Conservation (phyloP, 2,797 vertebrate species). For the Propithecus perrieri region DNA sequence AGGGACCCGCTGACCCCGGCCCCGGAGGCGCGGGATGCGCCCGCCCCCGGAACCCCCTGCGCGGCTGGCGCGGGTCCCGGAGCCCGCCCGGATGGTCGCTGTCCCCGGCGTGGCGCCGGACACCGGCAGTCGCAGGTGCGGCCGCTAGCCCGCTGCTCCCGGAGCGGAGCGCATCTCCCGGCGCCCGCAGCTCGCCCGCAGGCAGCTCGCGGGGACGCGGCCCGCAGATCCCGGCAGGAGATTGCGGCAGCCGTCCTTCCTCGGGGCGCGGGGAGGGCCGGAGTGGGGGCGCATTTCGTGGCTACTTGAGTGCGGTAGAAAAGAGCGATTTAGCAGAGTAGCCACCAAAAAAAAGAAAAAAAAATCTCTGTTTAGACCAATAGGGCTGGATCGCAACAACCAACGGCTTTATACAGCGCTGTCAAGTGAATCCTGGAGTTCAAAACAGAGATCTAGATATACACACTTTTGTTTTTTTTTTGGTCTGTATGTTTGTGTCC, state of each 20-base stretch:
- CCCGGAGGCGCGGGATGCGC: not conserved
- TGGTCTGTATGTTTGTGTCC: not conserved
- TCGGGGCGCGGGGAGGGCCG: no score
- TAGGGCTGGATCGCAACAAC: not conserved
- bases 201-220: not conserved
- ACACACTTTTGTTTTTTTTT: not conserved
- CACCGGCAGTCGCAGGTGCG: conserved; percentile 9
- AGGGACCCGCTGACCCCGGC: not conserved
- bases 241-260: not conserved
- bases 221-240: not conserved
- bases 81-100: not conserved
- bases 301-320: not conserved
- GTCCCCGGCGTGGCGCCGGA: not conserved
- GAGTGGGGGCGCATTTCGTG: not conserved
- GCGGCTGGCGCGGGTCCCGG: not conserved
- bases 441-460: not conserved
- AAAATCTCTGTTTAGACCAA: not conserved
- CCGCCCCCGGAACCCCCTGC: no score
- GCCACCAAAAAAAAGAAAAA: not conserved
- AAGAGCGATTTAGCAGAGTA: not conserved
- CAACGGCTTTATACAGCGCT: not conserved
- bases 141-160: not conserved
- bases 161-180: not conserved
- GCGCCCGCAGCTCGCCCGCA: not conserved
- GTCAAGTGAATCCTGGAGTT: conserved; percentile 8